A percentile compares a stretch with the other conserved stretches of the same genome.
phyloP scores from a whole-genome alignment of 2,113 vertebrate genomes.

The Dipodomys spectabilis region DNA sequence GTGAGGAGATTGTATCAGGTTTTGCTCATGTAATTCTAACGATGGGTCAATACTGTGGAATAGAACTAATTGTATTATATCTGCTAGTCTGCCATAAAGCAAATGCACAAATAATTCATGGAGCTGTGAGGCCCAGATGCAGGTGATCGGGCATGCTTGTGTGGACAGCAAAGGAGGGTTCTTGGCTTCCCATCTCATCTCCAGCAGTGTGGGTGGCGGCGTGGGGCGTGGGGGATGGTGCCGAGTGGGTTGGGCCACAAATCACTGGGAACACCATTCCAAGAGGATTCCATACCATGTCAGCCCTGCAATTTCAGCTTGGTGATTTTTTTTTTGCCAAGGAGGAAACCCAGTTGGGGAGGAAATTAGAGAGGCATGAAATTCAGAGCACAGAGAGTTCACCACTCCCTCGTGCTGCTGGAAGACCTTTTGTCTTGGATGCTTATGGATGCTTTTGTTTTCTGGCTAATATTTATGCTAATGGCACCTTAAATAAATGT shows the following conservation, averaged over 20 bases:
- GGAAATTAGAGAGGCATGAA: neutral
- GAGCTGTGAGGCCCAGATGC: neutral
- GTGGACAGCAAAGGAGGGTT: neutral
- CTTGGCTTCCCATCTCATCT: neutral
- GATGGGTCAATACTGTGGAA: slow-evolving; percentile 68
- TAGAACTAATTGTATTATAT: slow-evolving; percentile 72
- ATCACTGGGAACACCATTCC: neutral
- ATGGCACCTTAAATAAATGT: neutral
- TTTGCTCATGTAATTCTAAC: slow-evolving; percentile 75
- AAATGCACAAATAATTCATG: slow-evolving; percentile 51
- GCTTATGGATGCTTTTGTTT: neutral
- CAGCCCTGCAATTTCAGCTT: neutral
- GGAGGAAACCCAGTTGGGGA: neutral
- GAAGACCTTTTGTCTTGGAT: neutral
- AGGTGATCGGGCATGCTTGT: neutral
- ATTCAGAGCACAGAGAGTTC: neutral
- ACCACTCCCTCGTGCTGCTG: neutral
- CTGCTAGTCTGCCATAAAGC: slow-evolving; percentile 65
- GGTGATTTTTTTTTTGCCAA: neutral
- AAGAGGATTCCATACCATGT: neutral
- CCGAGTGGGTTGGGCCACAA: neutral
- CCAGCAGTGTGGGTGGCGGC: fast-evolving
- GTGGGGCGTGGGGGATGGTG: neutral
- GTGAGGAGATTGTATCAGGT: slow-evolving; percentile 48
- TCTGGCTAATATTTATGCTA: neutral